Evolutionary conservation across 2,113 vertebrate species (phyloP).

Genomic region (Microtus ochrogaster): DNA sequence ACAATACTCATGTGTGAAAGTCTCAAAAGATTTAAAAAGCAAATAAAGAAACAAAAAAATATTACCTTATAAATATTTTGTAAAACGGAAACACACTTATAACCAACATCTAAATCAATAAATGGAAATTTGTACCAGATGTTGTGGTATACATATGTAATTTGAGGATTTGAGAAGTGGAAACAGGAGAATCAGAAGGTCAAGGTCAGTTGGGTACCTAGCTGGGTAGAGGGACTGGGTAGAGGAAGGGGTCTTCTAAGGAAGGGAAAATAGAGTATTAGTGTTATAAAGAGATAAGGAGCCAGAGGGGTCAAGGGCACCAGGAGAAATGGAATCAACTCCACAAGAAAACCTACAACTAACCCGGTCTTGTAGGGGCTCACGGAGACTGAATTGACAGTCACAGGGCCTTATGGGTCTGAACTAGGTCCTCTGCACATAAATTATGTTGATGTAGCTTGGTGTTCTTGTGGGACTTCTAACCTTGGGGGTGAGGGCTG

Average conservation of each 20-base stretch:
- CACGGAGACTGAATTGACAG: neutral
- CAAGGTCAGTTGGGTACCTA: neutral
- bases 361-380: neutral
- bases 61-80: neutral
- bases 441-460: neutral
- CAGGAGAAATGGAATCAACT: neutral
- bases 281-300: neutral
- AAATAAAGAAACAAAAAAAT: neutral
- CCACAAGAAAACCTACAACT: neutral
- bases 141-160: neutral
- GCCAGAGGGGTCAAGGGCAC: neutral
- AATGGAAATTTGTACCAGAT: slow-evolving; percentile 26
- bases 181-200: neutral
- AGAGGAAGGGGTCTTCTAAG: neutral
- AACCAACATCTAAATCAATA: slow-evolving; percentile 30
- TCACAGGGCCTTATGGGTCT: neutral
- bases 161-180: neutral
- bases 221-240: neutral
- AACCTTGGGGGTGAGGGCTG: neutral
- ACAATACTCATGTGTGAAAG: neutral
- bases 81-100: neutral
- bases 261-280: neutral
- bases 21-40: neutral
- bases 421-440: neutral
- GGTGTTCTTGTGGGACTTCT: neutral